These are phyloP conservation scores for Malurus splendens DNA, from an alignment of 2,797 vertebrate species.

Conservation along the genomic window DNA sequence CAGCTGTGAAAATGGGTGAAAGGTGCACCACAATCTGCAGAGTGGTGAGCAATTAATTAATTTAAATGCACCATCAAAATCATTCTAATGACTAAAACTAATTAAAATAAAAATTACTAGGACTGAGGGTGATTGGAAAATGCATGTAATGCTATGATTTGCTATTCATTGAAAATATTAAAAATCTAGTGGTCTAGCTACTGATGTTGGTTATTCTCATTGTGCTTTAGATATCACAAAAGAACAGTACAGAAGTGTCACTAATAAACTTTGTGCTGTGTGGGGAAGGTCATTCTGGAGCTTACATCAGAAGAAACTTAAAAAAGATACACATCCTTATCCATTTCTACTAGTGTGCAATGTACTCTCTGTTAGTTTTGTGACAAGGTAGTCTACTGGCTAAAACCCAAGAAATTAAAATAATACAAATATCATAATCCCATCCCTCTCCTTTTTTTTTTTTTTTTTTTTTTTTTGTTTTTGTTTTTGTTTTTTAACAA, in stretches of 20 bases:
- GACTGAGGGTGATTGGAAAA: neutral
- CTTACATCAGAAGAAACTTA: neutral
- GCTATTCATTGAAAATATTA: neutral
- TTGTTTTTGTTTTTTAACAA: accelerated
- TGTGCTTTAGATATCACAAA: neutral
- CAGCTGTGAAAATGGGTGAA: neutral
- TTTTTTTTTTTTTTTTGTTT: too few relatives aligned
- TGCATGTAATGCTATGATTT: neutral
- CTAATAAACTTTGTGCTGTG: neutral
- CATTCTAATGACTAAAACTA: neutral
- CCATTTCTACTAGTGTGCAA: neutral
- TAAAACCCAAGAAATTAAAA: neutral
- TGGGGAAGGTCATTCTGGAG: neutral
- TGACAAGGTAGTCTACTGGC: neutral
- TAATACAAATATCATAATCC: neutral
- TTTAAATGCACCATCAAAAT: neutral
- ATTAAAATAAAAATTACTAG: neutral
- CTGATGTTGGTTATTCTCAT: neutral
- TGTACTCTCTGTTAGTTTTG: neutral
- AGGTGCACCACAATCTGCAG: neutral
- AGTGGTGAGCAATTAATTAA: neutral
- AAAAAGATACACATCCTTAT: neutral
- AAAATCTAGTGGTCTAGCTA: neutral
- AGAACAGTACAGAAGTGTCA: neutral
- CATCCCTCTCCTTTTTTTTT: accelerated